Base-by-base conservation (phyloP, 1,140 invertebrate genomes). In the Dysdera silvatica region DNA sequence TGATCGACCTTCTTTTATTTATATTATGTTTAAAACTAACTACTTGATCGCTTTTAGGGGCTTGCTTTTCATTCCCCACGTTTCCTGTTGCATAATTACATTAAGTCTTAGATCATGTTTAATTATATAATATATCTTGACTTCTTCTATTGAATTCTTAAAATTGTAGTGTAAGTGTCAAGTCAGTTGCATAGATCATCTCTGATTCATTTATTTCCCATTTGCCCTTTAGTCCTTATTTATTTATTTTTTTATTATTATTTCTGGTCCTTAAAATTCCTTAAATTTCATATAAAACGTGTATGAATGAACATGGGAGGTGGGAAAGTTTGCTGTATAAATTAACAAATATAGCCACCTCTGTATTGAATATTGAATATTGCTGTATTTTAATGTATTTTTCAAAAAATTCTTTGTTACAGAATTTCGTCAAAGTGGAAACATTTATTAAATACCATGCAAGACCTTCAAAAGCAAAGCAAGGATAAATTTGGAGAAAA, bases 341-440 rank as follows among this genome's bases (percentile, higher is more conserved):
- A 10, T 53, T 16, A 24, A 26, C n/a, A 31, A 14, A 23, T 18
- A 4, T 16, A 18, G 7, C 4, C 32, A 24, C 12, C n/a, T 32
- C 5, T 20, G 20, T 32, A 8, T 14, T 24, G 2, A 32, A 2
- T 14, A 26, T 26, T 29, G 26, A 29, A 29, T 12, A 16, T 6
- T 53, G 10, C 24, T 16, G 14, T 31, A 31, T 51, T 26, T 31
- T 24, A 43, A 7, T 52, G 7, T 14, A 3, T 29, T 32, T 29
- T 23, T 24, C n/a, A n/a, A 37, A 37, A 37, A 18, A 18, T 14
- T 33, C 51, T 57, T 29, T 20, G 3, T 63, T 57, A 26, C 16
- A 65, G 62, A 65, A 65, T 37, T 65, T 65, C 23, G 52, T 45
- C 32, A 51, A 55, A 16, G 8, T 65, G 12, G 62, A 65, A 47